These are phyloP conservation scores for Parazoanthus darwini DNA, from an alignment of 92 coral and sea anemone genomes.

Conservation along the genomic window DNA sequence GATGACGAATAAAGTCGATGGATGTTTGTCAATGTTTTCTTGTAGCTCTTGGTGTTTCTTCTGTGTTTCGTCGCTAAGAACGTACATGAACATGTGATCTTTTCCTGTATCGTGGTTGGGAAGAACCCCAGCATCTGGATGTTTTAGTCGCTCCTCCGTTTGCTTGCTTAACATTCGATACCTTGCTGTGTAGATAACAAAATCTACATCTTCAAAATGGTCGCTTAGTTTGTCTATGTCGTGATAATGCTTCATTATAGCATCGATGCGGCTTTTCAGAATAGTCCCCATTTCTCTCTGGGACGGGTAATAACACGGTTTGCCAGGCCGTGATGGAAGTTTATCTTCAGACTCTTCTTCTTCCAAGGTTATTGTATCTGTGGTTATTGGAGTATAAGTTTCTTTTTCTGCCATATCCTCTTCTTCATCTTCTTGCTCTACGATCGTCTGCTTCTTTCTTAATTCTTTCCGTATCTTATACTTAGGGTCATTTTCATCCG, in stretches of 20 bases:
- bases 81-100: slow-evolving; percentile 55
- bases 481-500: slow-evolving; percentile 17
- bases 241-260: slow-evolving; percentile 56
- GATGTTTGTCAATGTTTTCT: slow-evolving; percentile 32
- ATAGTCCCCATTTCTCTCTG: slow-evolving; percentile 59
- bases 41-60: slow-evolving; percentile 35
- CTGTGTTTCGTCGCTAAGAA: slow-evolving; percentile 32
- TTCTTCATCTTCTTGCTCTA: slow-evolving; percentile 2
- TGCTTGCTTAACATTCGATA: slow-evolving; percentile 63
- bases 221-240: slow-evolving; percentile 39
- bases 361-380: background rate
- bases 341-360: slow-evolving; percentile 39
- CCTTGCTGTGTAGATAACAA: slow-evolving; percentile 55
- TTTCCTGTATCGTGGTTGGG: slow-evolving; percentile 29
- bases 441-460: background rate
- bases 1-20: slow-evolving; percentile 47
- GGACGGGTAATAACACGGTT: slow-evolving; percentile 54
- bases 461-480: slow-evolving; percentile 24
- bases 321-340: slow-evolving; percentile 34
- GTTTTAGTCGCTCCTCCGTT: slow-evolving; percentile 54
- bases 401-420: slow-evolving; percentile 12
- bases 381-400: background rate
- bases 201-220: slow-evolving; percentile 51
- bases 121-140: slow-evolving; percentile 57
- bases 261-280: slow-evolving; percentile 49